These are phyloP conservation scores for Rhogogaster chlorosoma DNA, from an alignment of 2,888 invertebrate genomes.

Conservation along the genomic window DNA sequence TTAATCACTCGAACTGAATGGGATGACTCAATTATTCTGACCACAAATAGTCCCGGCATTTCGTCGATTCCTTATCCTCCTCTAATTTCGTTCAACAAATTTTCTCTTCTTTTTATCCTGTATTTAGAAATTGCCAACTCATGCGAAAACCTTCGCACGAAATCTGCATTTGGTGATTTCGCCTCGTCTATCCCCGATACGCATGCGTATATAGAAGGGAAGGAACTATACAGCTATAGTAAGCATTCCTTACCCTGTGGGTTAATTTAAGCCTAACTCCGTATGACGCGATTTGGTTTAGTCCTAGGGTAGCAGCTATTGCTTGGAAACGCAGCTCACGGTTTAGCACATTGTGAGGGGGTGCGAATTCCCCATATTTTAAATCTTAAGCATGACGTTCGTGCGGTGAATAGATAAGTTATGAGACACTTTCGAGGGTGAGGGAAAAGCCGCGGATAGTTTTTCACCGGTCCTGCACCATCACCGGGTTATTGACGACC, in stretches of 20 bases:
- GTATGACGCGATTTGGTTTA: slow-evolving; percentile 31
- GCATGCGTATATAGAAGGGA: not conserved
- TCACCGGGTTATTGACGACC: not conserved
- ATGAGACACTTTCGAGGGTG: slow-evolving; percentile 1
- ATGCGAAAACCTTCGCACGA: not conserved
- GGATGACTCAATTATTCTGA: slow-evolving; percentile 25
- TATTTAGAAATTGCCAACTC: not conserved
- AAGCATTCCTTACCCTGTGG: not conserved
- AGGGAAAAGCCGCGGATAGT: slow-evolving; percentile 13
- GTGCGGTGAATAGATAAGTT: slow-evolving; percentile 33
- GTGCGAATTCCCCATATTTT: slow-evolving; percentile 29
- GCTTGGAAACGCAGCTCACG: slow-evolving; percentile 30
- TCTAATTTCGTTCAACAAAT: not conserved
- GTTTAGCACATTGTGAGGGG: not conserved
- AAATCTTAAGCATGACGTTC: slow-evolving; percentile 38
- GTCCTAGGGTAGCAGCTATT: slow-evolving; percentile 1
- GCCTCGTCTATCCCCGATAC: not conserved
- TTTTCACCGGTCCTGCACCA: not conserved
- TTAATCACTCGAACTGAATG: slow-evolving; percentile 49
- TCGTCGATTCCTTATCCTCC: not conserved
- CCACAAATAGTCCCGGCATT: not conserved
- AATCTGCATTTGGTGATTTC: not conserved
- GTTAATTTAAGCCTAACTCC: slow-evolving; percentile 21
- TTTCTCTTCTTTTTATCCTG: not conserved
- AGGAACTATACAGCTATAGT: not conserved